These are phyloP conservation scores for Mamestra configurata DNA, from an alignment of 1,140 invertebrate species.

Conservation along the genomic window DNA sequence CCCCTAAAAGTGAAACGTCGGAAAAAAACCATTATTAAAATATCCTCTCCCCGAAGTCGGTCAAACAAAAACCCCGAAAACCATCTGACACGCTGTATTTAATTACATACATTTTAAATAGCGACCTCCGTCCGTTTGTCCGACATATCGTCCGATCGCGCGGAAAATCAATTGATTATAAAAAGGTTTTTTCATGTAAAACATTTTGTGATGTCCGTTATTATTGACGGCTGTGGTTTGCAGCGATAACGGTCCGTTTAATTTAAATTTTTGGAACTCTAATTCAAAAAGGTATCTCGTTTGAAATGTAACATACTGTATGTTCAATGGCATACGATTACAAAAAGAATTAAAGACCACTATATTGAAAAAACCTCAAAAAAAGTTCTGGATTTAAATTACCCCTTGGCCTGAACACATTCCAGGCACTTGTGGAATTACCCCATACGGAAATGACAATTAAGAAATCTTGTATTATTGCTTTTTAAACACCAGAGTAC, in stretches of 20 bases:
- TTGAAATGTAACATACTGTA: conserved; percentile 1
- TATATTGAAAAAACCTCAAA: background rate
- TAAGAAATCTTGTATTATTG: no score
- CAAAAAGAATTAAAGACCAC: background rate
- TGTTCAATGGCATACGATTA: background rate
- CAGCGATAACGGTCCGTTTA: conserved; percentile 39
- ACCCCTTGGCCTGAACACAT: background rate
- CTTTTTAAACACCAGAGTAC: no score
- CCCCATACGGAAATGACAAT: no score
- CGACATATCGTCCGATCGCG: conserved; percentile 31
- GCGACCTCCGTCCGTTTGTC: conserved; percentile 46
- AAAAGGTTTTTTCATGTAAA: conserved; percentile 53
- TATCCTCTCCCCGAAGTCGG: conserved; percentile 13
- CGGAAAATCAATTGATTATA: conserved; percentile 55
- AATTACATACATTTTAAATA: conserved; percentile 52
- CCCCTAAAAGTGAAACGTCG: background rate
- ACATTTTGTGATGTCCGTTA: conserved; percentile 42
- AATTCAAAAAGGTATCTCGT: conserved; percentile 45
- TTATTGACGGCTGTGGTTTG: conserved; percentile 41
- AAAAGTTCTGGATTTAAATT: background rate
- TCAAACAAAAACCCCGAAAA: conserved; percentile 46
- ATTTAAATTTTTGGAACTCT: conserved; percentile 45
- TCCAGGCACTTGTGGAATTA: background rate
- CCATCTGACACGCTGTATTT: conserved; percentile 52
- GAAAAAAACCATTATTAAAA: conserved; percentile 3